Conservation (phyloP, 2,888 invertebrate genomes). For the Cremastinae sp. region DNA sequence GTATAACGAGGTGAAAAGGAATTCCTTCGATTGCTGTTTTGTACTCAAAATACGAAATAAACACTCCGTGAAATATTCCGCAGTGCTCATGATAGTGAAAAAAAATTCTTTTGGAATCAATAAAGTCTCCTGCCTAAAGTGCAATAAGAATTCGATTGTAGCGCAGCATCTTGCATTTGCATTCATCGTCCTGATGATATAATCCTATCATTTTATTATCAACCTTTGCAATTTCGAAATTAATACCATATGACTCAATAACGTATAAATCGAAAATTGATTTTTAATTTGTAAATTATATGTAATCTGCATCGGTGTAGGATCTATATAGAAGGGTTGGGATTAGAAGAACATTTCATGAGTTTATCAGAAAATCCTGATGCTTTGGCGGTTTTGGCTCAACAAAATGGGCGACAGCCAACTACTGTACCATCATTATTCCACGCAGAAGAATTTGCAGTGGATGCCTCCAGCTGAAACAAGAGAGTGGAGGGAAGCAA, state of each 20-base stretch:
- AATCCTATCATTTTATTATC: too few relatives aligned
- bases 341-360: constrained; percentile 2
- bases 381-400: constrained; percentile 18
- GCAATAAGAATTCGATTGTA: too few relatives aligned
- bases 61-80: neutral
- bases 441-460: constrained; percentile 13
- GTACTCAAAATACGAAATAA: constrained; percentile 35
- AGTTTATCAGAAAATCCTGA: constrained; percentile 47
- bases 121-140: too few relatives aligned
- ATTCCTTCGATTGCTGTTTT: constrained; percentile 33
- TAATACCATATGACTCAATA: neutral
- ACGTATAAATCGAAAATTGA: neutral
- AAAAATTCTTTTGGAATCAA: neutral
- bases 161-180: too few relatives aligned
- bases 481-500: constrained; percentile 2
- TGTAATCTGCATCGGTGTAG: constrained; percentile 19
- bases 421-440: constrained; percentile 21
- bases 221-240: too few relatives aligned
- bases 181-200: too few relatives aligned
- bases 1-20: constrained; percentile 1
- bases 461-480: neutral
- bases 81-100: neutral
- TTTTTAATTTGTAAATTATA: constrained; percentile 31
- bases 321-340: constrained; percentile 5
- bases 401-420: constrained; percentile 31